Base-by-base conservation (phyloP, 2,113 vertebrate species). In the Anthoscopus minutus region DNA sequence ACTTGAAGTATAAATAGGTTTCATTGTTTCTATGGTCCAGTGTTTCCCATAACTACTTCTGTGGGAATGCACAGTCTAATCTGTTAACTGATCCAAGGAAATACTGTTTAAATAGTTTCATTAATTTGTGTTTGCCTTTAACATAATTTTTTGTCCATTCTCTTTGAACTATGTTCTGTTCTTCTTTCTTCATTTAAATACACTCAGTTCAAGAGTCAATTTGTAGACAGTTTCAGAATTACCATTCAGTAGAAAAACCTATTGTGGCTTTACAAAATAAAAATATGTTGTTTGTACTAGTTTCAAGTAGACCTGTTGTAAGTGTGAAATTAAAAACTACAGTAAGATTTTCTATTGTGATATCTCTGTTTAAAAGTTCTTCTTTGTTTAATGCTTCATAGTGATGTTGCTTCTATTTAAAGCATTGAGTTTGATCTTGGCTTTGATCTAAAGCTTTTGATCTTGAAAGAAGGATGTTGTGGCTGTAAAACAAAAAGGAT, bases 361-460 rank as follows among this genome's bases (percentile, higher is more conserved):
- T 95, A 78, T 35, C 53, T 76, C 45, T 80, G 30, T 88, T 93
- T 93, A 60, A 91, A 91, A 85, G 27, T 90, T 88, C 13, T 50
- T 91, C 66, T 88, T 91, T 96, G 93, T 97, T 83, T 96, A 97
- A 95, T 92, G 73, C 78, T 95, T 96, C 94, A 69, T 91, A 80
- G 86, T 84, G 82, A 97, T 97, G 84, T 97, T 97, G 94, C 89
- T 96, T 97, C 97, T 98, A 95, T 97, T 98, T 97, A 98, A 97
- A 98, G 94, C 74, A 88, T 51, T 71, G 92, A 98, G 95, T 96
- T 97, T 98, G 97, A 97, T 97, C 97, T 97, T 96, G 95, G 92
- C 98, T 98, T 98, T 98, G 97, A 98, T 98, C 96, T 98, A 60
- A 96, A 94, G 77, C 97, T 97, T 98, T 98, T 98, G 98, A 98